Base-by-base conservation (phyloP, 2,113 vertebrate genomes). In the Bubo scandiacus region DNA sequence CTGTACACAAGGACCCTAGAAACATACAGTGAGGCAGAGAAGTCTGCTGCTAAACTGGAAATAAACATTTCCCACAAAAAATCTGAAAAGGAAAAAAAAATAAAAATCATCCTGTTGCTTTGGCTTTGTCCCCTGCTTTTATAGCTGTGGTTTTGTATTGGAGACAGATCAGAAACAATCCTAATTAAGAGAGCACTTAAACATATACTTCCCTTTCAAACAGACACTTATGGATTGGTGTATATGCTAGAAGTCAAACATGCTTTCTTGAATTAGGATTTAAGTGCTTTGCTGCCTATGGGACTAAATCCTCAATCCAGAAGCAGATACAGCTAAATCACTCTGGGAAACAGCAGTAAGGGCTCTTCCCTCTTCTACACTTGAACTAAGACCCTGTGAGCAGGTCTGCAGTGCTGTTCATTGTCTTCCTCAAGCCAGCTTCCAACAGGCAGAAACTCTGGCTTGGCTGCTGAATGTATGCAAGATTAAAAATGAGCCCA, bases 31-130 rank as follows among this genome's bases (percentile, higher is more conserved):
- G 61, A 96, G 51, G 61, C 49, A 86, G 25, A 80, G 38, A 38
- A 62, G 34, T n/a, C 71, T 79, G 79, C 54, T 92, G 84, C 52
- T 94, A 30, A 38, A 79, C 49, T 91, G 91, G 42, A 84, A 97
- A 90, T 12, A 58, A 73, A 34, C 17, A 49, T 32, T 86, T 77
- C 40, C 52, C 54, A 55, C 32, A 23, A 42, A 81, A 81, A 40
- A 54, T 11, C 22, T 21, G 52, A 49, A 86, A 72, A 75, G 21
- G 30, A 49, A 71, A 36, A 14, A 9, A 5, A 5, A 4, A 16
- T 15, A 58, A 47, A 67, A 36, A 25, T 14, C 36, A 40, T 15
- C 27, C 38, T 15, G 9, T 40, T 90, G n/a, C 19, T 93, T 54
- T 88, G 52, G 63, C 63, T 91, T 62, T 42, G 55, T 43, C 29